A percentile compares a stretch with the other conserved stretches of the same genome.
Evolutionary conservation across 2,113 vertebrate genomes (phyloP).

Genomic region (Sceloporus tristichus): DNA sequence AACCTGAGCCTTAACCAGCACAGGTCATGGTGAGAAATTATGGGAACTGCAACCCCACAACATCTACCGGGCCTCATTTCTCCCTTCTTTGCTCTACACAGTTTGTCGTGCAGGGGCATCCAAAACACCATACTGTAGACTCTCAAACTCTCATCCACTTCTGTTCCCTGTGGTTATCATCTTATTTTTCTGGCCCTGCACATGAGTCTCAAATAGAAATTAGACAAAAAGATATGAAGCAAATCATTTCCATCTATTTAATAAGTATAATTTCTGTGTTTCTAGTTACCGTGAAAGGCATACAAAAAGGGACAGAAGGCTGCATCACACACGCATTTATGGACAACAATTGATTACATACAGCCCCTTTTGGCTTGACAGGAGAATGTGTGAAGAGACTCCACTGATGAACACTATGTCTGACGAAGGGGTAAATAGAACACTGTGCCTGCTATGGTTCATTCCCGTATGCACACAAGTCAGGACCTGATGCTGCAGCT

Average conservation of each 20-base stretch:
- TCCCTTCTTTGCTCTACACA: no score
- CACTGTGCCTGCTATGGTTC: neutral
- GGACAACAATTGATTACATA: neutral
- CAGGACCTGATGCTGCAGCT: neutral
- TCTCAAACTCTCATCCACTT: neutral
- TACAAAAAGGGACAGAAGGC: no score
- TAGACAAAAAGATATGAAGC: slow-evolving; percentile 1
- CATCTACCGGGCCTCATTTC: neutral
- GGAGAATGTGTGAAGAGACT: neutral
- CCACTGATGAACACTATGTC: neutral
- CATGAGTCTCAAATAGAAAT: neutral
- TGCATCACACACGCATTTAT: neutral
- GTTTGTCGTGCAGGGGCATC: neutral
- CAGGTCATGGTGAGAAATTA: neutral
- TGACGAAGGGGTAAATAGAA: no score
- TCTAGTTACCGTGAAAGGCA: neutral
- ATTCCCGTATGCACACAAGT: neutral
- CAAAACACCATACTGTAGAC: neutral
- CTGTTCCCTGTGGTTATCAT: neutral
- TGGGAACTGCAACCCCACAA: neutral
- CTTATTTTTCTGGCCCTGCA: neutral
- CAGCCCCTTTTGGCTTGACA: neutral
- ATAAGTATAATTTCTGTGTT: neutral
- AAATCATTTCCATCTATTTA: neutral
- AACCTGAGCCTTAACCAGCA: neutral